Conservation (phyloP, 2,888 invertebrate genomes). For the Rapana venosa region DNA sequence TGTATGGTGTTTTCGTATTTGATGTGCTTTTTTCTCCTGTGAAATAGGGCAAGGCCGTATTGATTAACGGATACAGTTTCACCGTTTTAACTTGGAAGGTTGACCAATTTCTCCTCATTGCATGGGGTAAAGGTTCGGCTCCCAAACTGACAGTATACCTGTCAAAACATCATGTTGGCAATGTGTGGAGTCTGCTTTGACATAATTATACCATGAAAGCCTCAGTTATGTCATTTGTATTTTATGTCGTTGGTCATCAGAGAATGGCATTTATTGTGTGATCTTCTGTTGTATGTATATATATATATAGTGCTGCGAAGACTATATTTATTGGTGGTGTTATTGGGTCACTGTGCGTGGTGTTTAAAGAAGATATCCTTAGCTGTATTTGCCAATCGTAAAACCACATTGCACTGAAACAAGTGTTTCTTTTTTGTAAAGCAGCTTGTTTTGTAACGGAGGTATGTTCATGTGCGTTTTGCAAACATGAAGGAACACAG, state of each 20-base stretch:
- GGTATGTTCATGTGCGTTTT: too few species aligned
- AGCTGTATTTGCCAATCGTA: neutral
- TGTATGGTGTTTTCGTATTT: neutral
- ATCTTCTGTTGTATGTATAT: neutral
- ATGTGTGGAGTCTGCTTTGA: neutral
- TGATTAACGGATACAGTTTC: neutral
- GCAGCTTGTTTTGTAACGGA: neutral
- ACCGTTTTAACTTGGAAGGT: neutral
- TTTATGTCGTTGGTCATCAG: neutral
- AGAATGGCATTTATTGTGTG: neutral
- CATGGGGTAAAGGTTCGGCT: neutral
- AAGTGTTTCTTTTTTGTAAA: neutral
- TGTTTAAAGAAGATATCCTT: neutral
- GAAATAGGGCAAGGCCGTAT: constrained; percentile 14
- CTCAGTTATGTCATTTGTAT: neutral
- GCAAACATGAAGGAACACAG: too few species aligned
- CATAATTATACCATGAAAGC: neutral
- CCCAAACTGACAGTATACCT: neutral
- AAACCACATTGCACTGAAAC: neutral
- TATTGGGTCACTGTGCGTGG: neutral
- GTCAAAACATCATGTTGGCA: neutral
- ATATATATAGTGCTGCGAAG: neutral
- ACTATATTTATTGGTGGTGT: neutral
- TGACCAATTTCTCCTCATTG: neutral
- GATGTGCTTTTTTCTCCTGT: neutral